These are phyloP conservation scores for Anolis sagrei DNA, from an alignment of 2,113 vertebrate genomes.

Conservation along the genomic window DNA sequence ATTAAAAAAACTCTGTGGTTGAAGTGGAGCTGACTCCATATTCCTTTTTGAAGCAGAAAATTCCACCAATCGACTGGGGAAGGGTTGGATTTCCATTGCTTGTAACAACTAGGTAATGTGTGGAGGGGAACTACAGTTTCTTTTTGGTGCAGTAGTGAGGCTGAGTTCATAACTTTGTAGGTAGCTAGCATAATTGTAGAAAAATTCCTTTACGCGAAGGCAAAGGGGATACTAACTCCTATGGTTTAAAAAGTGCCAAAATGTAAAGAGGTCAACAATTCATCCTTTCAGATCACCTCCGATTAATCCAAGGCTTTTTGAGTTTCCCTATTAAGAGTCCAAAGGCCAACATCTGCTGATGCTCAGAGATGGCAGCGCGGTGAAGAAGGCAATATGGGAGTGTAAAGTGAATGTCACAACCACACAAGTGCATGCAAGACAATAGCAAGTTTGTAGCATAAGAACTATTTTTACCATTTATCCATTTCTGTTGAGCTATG, in stretches of 20 bases:
- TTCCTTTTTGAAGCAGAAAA: neutral
- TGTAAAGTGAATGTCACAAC: slow-evolving; percentile 74
- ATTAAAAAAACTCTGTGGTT: slow-evolving; percentile 30
- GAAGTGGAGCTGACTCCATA: neutral
- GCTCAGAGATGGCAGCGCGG: slow-evolving; percentile 79
- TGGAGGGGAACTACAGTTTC: neutral
- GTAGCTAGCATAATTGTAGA: neutral
- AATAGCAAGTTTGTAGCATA: slow-evolving; percentile 65
- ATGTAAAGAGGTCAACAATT: slow-evolving; percentile 69
- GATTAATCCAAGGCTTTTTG: slow-evolving; percentile 58
- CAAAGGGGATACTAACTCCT: slow-evolving; percentile 46
- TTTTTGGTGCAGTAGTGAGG: neutral
- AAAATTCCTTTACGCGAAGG: neutral
- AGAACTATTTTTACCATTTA: slow-evolving; percentile 72
- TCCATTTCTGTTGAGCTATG: slow-evolving; percentile 75
- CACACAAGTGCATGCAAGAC: slow-evolving; percentile 77
- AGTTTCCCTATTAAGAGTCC: slow-evolving; percentile 77
- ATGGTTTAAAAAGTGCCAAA: slow-evolving; percentile 25
- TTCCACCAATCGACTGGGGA: neutral
- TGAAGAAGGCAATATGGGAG: slow-evolving; percentile 73
- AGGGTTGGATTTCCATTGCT: neutral
- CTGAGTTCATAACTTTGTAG: neutral
- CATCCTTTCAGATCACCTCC: slow-evolving; percentile 78
- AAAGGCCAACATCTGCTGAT: slow-evolving; percentile 86
- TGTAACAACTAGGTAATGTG: neutral